Conservation (phyloP, 2,113 vertebrate genomes). For the Coregonus clupeaformis region DNA sequence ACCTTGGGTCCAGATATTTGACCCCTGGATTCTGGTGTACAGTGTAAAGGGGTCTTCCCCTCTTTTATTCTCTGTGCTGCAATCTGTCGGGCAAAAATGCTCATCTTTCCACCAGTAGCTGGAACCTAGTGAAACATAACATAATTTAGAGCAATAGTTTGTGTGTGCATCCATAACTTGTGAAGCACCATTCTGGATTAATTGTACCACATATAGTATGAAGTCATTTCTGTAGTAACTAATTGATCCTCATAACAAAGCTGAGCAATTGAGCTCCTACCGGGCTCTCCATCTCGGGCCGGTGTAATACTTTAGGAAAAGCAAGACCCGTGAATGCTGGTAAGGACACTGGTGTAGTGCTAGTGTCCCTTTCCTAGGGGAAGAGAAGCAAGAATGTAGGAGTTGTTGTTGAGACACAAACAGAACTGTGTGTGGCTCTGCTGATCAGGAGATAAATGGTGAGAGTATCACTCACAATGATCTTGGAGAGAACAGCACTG, state of each 20-base stretch:
- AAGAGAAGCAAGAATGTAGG: slow-evolving; percentile 6
- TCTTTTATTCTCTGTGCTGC: slow-evolving; percentile 80
- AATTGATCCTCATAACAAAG: not conserved
- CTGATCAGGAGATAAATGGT: not conserved
- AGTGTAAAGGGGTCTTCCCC: slow-evolving; percentile 27
- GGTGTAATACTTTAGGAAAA: slow-evolving; percentile 87
- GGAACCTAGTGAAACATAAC: too few species aligned
- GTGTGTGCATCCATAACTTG: not conserved
- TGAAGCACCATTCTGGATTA: not conserved
- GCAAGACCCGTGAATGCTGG: slow-evolving; percentile 80
- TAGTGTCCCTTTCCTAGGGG: slow-evolving; percentile 87
- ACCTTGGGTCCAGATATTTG: slow-evolving; percentile 12
- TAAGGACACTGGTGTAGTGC: slow-evolving; percentile 75
- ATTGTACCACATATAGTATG: not conserved
- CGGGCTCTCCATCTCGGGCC: slow-evolving; percentile 79
- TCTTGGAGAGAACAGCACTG: slow-evolving; percentile 89
- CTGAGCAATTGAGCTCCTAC: slow-evolving; percentile 61
- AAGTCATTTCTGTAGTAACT: not conserved
- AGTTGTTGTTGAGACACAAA: not conserved
- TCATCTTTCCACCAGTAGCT: slow-evolving; percentile 74
- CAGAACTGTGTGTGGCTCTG: not conserved
- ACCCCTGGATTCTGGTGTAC: slow-evolving; percentile 18
- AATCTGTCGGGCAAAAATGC: slow-evolving; percentile 93
- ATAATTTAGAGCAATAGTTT: too few species aligned
- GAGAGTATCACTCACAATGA: slow-evolving; percentile 78